phyloP scores from a whole-genome alignment of 2,113 vertebrate genomes.

The Scolopax mira region DNA sequence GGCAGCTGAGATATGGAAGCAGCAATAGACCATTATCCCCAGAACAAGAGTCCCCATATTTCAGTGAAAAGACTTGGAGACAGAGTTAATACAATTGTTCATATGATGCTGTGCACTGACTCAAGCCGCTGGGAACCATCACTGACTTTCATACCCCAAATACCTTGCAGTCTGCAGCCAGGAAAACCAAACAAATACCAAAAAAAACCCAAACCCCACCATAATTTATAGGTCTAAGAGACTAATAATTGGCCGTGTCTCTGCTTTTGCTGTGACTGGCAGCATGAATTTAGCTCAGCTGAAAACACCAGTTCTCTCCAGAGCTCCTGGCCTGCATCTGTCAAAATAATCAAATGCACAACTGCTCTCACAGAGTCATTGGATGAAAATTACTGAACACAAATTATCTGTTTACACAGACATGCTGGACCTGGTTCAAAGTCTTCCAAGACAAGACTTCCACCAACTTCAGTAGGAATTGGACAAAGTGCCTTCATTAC shows the following conservation, averaged over 20 bases:
- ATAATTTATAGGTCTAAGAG: not conserved
- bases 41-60: not conserved
- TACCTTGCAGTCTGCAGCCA: not conserved
- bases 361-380: not conserved
- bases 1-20: not conserved
- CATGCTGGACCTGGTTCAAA: not conserved
- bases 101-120: not conserved
- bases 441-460: not conserved
- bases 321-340: not conserved
- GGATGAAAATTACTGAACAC: not conserved
- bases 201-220: fast-evolving
- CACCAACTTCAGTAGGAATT: not conserved
- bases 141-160: not conserved
- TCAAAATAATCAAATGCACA: not conserved
- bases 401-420: not conserved
- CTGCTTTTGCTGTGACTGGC: not conserved
- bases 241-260: not conserved
- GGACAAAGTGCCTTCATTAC: not conserved
- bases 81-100: not conserved
- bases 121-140: not conserved
- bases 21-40: not conserved
- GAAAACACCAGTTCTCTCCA: not conserved
- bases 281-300: not conserved
- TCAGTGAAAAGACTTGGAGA: not conserved
- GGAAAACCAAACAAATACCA: not conserved